Conservation (phyloP, 2,888 invertebrate genomes). For the Sinopyrophorus schimmeli region DNA sequence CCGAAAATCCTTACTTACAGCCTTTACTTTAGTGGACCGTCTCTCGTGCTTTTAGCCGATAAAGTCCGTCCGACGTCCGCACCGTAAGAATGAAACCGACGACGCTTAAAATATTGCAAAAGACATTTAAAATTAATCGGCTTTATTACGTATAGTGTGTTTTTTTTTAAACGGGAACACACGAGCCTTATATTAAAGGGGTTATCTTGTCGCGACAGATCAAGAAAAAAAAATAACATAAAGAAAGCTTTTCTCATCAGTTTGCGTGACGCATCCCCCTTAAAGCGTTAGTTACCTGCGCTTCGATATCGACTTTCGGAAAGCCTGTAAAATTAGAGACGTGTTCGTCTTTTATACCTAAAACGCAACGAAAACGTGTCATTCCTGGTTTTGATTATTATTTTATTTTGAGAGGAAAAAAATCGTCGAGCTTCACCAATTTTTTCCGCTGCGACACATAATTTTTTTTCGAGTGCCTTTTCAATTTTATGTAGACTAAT, state of each 20-base stretch:
- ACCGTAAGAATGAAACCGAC: conserved; percentile 17
- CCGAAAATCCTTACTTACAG: conserved; percentile 32
- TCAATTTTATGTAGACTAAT: background rate
- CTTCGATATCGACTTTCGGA: conserved; percentile 38
- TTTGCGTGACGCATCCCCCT: conserved; percentile 33
- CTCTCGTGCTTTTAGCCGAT: conserved; percentile 30
- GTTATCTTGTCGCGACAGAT: conserved; percentile 1
- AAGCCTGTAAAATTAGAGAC: conserved; percentile 36
- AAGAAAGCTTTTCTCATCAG: conserved; percentile 27
- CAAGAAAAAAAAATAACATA: too few relatives aligned
- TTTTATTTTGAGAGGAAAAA: conserved; percentile 8
- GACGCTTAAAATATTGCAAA: conserved; percentile 19
- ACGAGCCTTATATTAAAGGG: too few relatives aligned
- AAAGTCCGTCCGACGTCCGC: conserved; percentile 28
- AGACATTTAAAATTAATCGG: conserved; percentile 12
- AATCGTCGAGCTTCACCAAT: conserved; percentile 1
- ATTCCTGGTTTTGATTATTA: conserved; percentile 17
- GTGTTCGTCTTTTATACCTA: conserved; percentile 32
- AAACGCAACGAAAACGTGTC: conserved; percentile 26
- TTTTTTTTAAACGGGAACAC: too few relatives aligned
- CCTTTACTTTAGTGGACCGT: conserved; percentile 28
- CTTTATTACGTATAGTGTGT: too few relatives aligned
- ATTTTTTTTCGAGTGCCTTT: conserved; percentile 1
- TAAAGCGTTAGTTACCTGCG: conserved; percentile 36
- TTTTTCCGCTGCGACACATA: too few relatives aligned